phyloP scores from a whole-genome alignment of 1,140 invertebrate genomes.

The Lasioglossum baleicum region DNA sequence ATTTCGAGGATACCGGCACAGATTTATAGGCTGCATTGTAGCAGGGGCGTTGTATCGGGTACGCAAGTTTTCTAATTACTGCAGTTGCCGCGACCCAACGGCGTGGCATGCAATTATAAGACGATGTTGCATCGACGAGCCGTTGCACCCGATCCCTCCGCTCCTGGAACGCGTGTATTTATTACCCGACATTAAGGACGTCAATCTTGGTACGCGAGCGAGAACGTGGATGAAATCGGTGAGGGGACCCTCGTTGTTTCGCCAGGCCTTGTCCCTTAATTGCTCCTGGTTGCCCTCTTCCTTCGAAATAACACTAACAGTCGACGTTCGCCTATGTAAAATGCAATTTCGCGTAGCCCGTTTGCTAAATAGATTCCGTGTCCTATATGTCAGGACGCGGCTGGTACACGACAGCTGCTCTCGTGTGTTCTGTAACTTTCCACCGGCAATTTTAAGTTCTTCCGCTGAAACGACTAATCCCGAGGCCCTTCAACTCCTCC shows the following conservation, averaged over 20 bases:
- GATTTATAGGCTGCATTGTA: conserved; percentile 4
- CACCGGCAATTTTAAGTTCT: not conserved
- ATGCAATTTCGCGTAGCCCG: not conserved
- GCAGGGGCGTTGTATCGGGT: not conserved
- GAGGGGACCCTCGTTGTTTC: not conserved
- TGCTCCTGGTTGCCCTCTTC: not conserved
- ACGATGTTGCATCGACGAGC: not conserved
- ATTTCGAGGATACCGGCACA: not conserved
- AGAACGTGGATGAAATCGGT: not conserved
- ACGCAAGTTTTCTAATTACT: conserved; percentile 27
- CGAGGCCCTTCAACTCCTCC: not conserved
- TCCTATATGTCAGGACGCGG: not conserved
- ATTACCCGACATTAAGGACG: not conserved
- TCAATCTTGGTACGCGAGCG: not conserved
- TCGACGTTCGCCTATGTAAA: not conserved
- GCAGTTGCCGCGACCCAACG: not conserved
- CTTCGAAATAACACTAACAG: not conserved
- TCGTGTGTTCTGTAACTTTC: not conserved
- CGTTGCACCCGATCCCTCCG: not conserved
- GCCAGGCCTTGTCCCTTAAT: not conserved
- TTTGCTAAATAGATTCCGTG: not conserved
- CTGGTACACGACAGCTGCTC: not conserved
- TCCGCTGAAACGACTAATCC: not conserved
- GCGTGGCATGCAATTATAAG: conserved; percentile 21
- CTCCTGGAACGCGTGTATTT: not conserved